A percentile compares a stretch with the other conserved stretches of the same genome.
Conservation (phyloP, 2,113 vertebrate species). For the Apodemus sylvaticus region DNA sequence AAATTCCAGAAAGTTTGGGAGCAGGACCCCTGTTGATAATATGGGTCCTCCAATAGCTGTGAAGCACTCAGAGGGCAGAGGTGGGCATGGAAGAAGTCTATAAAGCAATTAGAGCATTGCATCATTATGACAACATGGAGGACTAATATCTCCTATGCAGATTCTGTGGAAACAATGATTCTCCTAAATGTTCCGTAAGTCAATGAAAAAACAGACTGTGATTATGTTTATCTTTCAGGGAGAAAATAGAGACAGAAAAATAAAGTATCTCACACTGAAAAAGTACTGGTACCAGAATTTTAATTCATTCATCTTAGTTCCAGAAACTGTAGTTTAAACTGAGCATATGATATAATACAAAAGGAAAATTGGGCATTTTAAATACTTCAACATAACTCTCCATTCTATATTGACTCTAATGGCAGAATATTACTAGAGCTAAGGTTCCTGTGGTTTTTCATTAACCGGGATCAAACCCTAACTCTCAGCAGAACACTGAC, state of each 20-base stretch:
- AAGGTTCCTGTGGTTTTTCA: background rate
- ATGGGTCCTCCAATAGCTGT: background rate
- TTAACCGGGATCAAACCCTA: background rate
- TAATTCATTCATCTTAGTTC: background rate
- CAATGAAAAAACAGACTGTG: background rate
- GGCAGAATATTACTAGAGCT: background rate
- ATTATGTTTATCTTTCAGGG: background rate
- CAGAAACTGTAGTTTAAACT: background rate
- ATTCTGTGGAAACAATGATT: background rate
- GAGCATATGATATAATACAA: background rate
- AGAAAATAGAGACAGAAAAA: conserved; percentile 42
- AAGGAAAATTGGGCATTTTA: background rate
- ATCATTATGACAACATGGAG: too few species aligned
- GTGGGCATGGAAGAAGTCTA: too few species aligned
- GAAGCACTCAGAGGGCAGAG: background rate
- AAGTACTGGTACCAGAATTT: background rate
- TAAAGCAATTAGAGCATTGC: background rate
- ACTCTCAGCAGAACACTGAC: background rate
- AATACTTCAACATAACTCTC: background rate
- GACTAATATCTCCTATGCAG: background rate
- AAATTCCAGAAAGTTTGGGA: background rate
- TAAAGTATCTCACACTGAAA: background rate
- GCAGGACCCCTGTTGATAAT: accelerated
- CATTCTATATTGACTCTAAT: background rate
- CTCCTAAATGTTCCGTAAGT: background rate